Base-by-base conservation (phyloP, 2,797 vertebrate genomes). In the Carapus acus region DNA sequence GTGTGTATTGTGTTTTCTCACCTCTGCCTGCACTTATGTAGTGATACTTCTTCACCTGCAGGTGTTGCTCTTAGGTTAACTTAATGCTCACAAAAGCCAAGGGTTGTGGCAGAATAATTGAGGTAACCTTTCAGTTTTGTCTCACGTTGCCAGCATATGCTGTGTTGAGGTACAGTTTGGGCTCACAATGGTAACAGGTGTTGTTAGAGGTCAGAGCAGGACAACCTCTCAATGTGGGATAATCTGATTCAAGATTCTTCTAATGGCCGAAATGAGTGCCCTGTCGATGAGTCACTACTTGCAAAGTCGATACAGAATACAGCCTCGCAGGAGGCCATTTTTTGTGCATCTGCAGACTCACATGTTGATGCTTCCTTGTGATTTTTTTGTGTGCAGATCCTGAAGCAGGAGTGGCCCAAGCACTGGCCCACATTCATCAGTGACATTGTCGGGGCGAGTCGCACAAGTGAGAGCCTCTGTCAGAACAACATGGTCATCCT, bases 401-500 rank as follows among this genome's bases (percentile, higher is more conserved):
- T 90, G 58, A 93, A 92, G 62, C 91, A 91, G 70, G 91, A 98
- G 63, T 99, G 96, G 96, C 96, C 96, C 0, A 98, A 99, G 81
- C 95, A 99, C 79, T 99, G 96, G 96, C 96, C 96, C 14, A 97
- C 94, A 7, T 98, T 99, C 65, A 99, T 99, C 82, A 98, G 96
- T 0, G 96, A 99, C 62, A 99, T 99, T 8, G 96, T 98, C 61
- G 96, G 96, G 9, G 96, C 96, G 0, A 99, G 96, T 76, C 91
- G 94, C 53, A 98, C 94, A 65, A 99, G 96, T 9, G 96, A 99
- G 81, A 98, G 94, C 78, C 92, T 99, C 14, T 98, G 96, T 74
- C 96, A 99, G 83, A 99, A 99, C 87, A 99, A 99, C 77, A 99
- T 98, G 96, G 90, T 97, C 58, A 99, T 99, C 77, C 89, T 99